Evolutionary conservation across 2,797 vertebrate species (phyloP).

Genomic region (Distichodus sexfasciatus): DNA sequence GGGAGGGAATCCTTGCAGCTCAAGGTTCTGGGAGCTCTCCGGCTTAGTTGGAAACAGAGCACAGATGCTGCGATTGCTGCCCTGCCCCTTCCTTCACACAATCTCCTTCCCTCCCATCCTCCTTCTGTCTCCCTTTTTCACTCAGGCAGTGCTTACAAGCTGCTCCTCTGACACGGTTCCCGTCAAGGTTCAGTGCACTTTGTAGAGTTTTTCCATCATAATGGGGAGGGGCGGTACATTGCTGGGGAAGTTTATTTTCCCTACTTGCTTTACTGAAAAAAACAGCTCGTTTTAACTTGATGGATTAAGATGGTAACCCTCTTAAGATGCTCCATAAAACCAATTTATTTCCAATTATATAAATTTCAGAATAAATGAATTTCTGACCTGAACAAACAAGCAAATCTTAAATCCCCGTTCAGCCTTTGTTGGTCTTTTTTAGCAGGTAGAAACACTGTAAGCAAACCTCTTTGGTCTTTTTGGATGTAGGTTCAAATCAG

Average conservation of each 20-base stretch:
- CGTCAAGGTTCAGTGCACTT: slow-evolving; percentile 46
- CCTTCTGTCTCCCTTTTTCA: slow-evolving; percentile 29
- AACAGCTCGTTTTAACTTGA: neutral
- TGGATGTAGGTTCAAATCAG: no score
- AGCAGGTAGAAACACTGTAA: neutral
- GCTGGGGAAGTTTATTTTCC: slow-evolving; percentile 17
- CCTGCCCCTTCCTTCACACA: slow-evolving; percentile 40
- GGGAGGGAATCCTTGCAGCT: slow-evolving; percentile 62
- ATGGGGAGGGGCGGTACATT: neutral
- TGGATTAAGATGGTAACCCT: no score
- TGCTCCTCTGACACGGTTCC: slow-evolving; percentile 47
- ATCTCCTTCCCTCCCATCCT: slow-evolving; percentile 30
- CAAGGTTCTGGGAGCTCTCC: slow-evolving; percentile 46
- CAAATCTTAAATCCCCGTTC: no score
- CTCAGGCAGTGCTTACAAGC: slow-evolving; percentile 52
- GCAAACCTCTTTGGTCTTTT: no score
- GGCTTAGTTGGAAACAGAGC: slow-evolving; percentile 54
- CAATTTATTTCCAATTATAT: no score
- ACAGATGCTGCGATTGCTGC: slow-evolving; percentile 62
- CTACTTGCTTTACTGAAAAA: neutral
- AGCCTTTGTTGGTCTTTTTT: no score
- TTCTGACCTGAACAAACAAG: no score
- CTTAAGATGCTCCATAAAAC: no score
- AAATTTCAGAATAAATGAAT: no score
- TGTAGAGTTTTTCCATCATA: slow-evolving; percentile 28